phyloP scores from a whole-genome alignment of 2,113 vertebrate species.

The Setophaga kirtlandii region DNA sequence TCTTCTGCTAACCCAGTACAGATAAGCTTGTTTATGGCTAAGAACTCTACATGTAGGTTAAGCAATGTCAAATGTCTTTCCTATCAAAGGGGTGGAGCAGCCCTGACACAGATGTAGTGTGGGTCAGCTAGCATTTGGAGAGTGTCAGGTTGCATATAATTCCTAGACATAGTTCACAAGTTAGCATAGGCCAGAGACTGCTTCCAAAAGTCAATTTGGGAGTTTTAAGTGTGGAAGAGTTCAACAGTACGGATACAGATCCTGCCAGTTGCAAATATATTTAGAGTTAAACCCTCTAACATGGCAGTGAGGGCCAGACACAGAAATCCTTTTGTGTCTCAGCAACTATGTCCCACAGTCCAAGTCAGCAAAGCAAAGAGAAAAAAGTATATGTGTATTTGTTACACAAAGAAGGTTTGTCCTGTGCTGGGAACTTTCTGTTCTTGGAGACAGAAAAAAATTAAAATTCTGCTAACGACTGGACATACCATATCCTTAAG shows the following conservation, averaged over 20 bases:
- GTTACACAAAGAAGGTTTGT: neutral
- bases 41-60: neutral
- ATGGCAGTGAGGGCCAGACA: neutral
- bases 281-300: neutral
- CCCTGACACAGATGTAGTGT: neutral
- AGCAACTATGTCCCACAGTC: neutral
- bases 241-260: neutral
- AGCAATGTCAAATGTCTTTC: neutral
- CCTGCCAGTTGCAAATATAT: neutral
- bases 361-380: neutral
- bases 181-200: neutral
- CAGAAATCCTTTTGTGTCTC: neutral
- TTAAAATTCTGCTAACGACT: neutral
- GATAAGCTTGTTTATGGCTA: neutral
- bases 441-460: neutral
- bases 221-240: neutral
- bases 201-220: neutral
- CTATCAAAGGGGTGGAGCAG: neutral
- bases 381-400: neutral
- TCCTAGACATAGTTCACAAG: neutral
- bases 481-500: neutral
- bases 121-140: neutral
- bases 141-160: neutral
- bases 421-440: neutral
- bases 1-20: neutral